Percentiles rank a stretch among this genome's conserved stretches.
These are phyloP conservation scores for Strix uralensis DNA, from an alignment of 2,113 vertebrate species.

Conservation along the genomic window DNA sequence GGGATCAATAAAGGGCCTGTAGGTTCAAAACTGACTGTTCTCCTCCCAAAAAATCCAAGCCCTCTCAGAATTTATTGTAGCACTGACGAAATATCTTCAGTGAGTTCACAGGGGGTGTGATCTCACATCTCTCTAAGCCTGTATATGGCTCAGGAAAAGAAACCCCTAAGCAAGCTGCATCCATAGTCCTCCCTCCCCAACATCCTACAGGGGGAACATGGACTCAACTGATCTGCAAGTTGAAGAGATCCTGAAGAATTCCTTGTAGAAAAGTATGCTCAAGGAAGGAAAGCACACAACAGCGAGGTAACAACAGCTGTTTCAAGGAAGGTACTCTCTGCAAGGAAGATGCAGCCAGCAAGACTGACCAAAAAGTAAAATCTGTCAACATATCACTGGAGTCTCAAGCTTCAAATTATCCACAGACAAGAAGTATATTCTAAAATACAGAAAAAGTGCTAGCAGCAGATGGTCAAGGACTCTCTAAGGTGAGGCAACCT, in stretches of 20 bases:
- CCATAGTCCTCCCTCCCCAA: neutral
- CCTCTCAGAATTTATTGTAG: neutral
- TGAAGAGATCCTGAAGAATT: neutral
- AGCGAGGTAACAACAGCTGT: neutral
- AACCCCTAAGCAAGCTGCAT: neutral
- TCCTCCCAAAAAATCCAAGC: neutral
- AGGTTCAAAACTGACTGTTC: neutral
- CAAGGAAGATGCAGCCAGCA: neutral
- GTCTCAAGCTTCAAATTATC: neutral
- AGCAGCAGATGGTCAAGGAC: neutral
- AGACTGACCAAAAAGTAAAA: neutral
- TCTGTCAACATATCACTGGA: neutral
- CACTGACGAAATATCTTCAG: neutral
- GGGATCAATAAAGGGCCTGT: neutral
- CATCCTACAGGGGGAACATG: neutral
- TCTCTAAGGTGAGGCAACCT: neutral
- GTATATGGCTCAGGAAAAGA: neutral
- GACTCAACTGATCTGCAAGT: fast-evolving
- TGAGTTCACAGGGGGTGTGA: neutral
- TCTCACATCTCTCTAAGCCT: neutral
- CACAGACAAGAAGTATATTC: neutral
- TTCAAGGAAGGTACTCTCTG: neutral
- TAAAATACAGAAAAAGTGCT: neutral
- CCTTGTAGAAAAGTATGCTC: neutral
- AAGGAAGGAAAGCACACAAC: neutral